These are phyloP conservation scores for Peromyscus melanophrys DNA, from an alignment of 2,797 vertebrate species.

Conservation along the genomic window DNA sequence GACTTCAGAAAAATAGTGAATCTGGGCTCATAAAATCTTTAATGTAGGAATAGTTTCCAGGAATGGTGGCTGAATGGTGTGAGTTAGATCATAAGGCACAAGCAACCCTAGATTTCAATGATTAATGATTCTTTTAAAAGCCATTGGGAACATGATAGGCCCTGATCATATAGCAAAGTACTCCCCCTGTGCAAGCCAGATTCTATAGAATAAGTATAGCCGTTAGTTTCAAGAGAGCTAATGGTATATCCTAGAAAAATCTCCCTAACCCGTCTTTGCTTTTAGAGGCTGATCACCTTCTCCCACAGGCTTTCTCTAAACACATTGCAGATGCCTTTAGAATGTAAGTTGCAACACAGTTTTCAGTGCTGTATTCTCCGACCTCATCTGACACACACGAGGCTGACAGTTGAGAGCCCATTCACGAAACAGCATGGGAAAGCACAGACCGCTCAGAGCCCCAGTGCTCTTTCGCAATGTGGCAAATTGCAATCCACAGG, in stretches of 20 bases:
- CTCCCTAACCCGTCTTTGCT: background rate
- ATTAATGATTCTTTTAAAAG: constrained; percentile 2
- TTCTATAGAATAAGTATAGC: background rate
- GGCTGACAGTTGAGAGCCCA: constrained; percentile 69
- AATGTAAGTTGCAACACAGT: constrained; percentile 11
- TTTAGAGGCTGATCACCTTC: background rate
- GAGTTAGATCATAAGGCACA: background rate
- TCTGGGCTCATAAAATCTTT: background rate
- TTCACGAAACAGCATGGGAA: constrained; percentile 78
- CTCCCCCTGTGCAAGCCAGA: background rate
- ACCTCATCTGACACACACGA: background rate
- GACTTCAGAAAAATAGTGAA: background rate
- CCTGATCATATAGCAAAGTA: background rate
- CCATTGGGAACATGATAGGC: background rate
- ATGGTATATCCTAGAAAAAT: background rate
- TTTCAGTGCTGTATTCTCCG: background rate
- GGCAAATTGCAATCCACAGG: constrained; percentile 75
- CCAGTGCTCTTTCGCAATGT: constrained; percentile 1
- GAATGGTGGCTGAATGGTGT: background rate
- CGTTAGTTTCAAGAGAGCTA: constrained; percentile 17
- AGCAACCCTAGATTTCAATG: background rate
- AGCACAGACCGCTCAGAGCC: background rate
- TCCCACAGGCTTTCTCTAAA: background rate
- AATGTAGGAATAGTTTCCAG: background rate
- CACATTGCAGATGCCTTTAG: constrained; percentile 5